Percentiles rank a stretch among this genome's conserved stretches.
Evolutionary conservation across 2,888 invertebrate species (phyloP).

Genomic region (Cryptocephalus moraei): DNA sequence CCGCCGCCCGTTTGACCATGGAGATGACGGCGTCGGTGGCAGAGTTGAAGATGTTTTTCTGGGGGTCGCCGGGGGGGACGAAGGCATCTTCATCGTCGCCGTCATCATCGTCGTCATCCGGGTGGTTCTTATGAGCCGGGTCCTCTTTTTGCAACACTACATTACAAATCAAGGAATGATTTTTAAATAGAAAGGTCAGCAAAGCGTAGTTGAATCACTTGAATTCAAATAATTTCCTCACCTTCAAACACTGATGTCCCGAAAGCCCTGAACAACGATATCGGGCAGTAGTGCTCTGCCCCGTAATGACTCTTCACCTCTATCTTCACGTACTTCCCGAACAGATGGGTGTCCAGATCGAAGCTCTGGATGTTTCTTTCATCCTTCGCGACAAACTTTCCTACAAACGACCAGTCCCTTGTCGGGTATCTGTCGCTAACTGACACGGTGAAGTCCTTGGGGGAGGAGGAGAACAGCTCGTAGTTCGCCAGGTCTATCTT

Average conservation of each 20-base stretch:
- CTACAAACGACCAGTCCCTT: conserved; percentile 84
- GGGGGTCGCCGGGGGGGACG: conserved; percentile 10
- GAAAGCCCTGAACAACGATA: conserved; percentile 89
- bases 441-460: conserved; percentile 80
- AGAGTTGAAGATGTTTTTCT: conserved; percentile 71
- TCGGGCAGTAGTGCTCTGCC: conserved; percentile 93
- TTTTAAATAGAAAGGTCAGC: too few relatives aligned
- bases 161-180: background rate
- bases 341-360: conserved; percentile 65
- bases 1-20: conserved; percentile 85
- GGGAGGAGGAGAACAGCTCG: conserved; percentile 95
- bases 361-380: conserved; percentile 82
- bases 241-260: conserved; percentile 88
- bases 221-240: background rate
- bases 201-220: too few relatives aligned
- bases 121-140: conserved; percentile 51
- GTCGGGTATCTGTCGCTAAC: conserved; percentile 85
- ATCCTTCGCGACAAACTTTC: conserved; percentile 79
- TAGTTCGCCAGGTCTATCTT: conserved; percentile 94
- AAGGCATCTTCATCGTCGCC: conserved; percentile 36
- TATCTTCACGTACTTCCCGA: conserved; percentile 82
- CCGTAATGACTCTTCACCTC: conserved; percentile 93
- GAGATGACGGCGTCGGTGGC: conserved; percentile 86
- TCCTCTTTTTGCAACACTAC: conserved; percentile 66
- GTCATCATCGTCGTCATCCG: conserved; percentile 58